Evolutionary conservation across 2,113 vertebrate species (phyloP).

Genomic region (Lontra canadensis): DNA sequence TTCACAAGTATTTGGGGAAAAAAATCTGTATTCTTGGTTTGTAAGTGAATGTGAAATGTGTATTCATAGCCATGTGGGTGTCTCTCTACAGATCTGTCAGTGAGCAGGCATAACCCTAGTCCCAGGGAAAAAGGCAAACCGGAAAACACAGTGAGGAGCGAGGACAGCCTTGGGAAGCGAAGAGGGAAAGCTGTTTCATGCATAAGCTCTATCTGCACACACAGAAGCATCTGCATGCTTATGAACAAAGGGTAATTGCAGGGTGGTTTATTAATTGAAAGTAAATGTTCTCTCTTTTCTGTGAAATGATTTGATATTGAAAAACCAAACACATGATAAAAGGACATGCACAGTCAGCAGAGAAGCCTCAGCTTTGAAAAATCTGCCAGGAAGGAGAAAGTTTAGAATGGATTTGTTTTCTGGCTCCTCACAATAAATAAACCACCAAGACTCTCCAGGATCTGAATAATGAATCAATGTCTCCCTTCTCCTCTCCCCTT

Average conservation of each 20-base stretch:
- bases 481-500: neutral
- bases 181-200: neutral
- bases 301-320: neutral
- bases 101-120: neutral
- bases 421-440: conserved; percentile 48
- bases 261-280: conserved; percentile 51
- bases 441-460: conserved; percentile 32
- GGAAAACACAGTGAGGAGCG: neutral
- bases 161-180: neutral
- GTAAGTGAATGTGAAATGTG: neutral
- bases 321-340: conserved; percentile 50
- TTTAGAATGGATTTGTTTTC: conserved; percentile 52
- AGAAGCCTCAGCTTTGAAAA: conserved; percentile 63
- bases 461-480: neutral
- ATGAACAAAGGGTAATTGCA: neutral
- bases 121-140: neutral
- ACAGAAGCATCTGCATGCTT: neutral
- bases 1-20: neutral
- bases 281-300: conserved; percentile 35
- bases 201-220: neutral
- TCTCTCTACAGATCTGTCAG: neutral
- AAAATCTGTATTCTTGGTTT: neutral
- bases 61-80: rapidly evolving
- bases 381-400: conserved; percentile 56
- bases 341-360: conserved; percentile 61